Percentiles rank a stretch among this genome's conserved stretches.
Conservation (phyloP, 2,797 vertebrate genomes). For the Meda fulgida region DNA sequence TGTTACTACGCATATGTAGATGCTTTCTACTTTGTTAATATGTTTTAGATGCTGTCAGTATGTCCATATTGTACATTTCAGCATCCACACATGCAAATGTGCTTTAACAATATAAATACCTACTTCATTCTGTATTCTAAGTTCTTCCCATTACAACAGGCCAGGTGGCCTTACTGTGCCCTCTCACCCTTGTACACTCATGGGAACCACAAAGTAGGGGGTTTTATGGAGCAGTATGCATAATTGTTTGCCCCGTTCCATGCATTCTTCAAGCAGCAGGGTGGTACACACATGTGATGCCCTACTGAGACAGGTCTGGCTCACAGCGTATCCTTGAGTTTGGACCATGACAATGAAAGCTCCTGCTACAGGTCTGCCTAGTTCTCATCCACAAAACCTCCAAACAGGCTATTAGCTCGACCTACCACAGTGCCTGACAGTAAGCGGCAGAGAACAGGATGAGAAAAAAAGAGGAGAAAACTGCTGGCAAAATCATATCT, state of each 20-base stretch:
- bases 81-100: slow-evolving; percentile 1
- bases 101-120: neutral
- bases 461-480: slow-evolving; percentile 1
- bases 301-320: slow-evolving; percentile 40
- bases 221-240: slow-evolving; percentile 52
- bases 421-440: slow-evolving; percentile 58
- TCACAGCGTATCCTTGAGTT: slow-evolving; percentile 44
- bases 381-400: slow-evolving; percentile 43
- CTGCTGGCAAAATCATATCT: neutral
- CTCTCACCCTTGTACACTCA: slow-evolving; percentile 38
- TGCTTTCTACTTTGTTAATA: neutral
- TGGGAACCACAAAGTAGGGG: slow-evolving; percentile 46
- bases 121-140: neutral
- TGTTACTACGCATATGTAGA: neutral
- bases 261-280: slow-evolving; percentile 53
- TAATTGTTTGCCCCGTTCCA: slow-evolving; percentile 58
- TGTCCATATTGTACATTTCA: neutral
- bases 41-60: neutral
- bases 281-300: slow-evolving; percentile 53
- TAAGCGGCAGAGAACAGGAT: neutral
- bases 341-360: slow-evolving; percentile 53
- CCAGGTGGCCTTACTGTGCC: slow-evolving; percentile 24
- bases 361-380: slow-evolving; percentile 39
- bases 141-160: neutral
- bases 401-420: slow-evolving; percentile 44